Evolutionary conservation across 2,888 invertebrate species (phyloP).

Genomic region (Macrophya annulata): DNA sequence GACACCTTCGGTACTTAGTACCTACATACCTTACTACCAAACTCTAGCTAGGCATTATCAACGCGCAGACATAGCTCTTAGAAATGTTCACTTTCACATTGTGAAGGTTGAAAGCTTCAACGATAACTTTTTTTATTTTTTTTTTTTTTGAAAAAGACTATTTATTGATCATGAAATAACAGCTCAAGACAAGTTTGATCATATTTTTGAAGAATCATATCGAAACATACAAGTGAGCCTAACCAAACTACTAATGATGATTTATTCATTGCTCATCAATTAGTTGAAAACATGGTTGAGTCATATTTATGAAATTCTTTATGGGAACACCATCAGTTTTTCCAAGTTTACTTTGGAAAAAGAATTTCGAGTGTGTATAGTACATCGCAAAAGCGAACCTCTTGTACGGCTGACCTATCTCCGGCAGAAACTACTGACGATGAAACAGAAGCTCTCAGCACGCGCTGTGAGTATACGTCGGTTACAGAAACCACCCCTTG

Average conservation of each 20-base stretch:
- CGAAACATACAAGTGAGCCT: too few relatives aligned
- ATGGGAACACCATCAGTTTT: neutral
- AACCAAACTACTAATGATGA: too few relatives aligned
- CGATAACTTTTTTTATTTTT: neutral
- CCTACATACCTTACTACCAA: conserved; percentile 3
- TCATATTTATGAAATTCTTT: neutral
- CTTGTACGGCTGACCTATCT: conserved; percentile 1
- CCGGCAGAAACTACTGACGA: conserved; percentile 17
- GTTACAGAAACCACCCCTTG: neutral
- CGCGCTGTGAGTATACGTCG: neutral
- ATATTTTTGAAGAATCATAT: neutral
- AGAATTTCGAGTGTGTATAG: neutral
- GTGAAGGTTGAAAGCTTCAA: neutral
- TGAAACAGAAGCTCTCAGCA: conserved; percentile 10
- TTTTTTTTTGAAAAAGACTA: neutral
- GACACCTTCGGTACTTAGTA: conserved; percentile 20
- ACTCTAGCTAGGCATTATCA: neutral
- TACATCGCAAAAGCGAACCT: neutral
- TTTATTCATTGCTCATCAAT: neutral
- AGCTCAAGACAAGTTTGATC: neutral
- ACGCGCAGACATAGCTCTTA: neutral
- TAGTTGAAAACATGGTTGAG: neutral
- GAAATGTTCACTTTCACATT: neutral
- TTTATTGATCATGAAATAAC: neutral
- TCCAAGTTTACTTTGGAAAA: neutral